A percentile compares a stretch with the other conserved stretches of the same genome.
These are phyloP conservation scores for Protobothrops mucrosquamatus DNA, from an alignment of 2,113 vertebrate species.

Conservation along the genomic window DNA sequence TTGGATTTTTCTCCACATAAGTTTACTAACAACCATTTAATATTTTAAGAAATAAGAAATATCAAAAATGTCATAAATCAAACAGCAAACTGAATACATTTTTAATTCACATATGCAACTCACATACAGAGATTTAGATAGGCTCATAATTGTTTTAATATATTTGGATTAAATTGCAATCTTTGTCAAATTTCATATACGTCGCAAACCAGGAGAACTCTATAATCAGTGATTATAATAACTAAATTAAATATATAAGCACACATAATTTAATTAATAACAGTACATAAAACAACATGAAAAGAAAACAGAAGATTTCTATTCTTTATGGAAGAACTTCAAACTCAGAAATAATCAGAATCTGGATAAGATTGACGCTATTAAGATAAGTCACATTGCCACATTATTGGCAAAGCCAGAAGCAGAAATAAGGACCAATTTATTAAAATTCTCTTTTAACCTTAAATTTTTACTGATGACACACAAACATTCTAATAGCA, in stretches of 20 bases:
- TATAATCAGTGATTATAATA: background rate
- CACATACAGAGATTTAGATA: background rate
- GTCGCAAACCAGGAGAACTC: background rate
- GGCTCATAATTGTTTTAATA: background rate
- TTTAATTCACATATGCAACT: background rate
- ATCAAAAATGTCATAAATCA: background rate
- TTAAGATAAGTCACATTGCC: background rate
- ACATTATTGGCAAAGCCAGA: background rate
- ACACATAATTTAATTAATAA: background rate
- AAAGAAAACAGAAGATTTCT: background rate
- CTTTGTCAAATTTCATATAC: background rate
- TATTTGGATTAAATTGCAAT: background rate
- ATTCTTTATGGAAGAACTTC: background rate
- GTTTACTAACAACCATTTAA: background rate
- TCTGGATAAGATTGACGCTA: background rate
- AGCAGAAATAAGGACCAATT: background rate
- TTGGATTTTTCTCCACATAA: background rate
- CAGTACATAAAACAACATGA: background rate
- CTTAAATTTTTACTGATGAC: background rate
- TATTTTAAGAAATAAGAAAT: background rate
- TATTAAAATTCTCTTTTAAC: background rate
- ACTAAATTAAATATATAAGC: background rate
- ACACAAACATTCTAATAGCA: background rate
- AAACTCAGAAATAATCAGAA: background rate
- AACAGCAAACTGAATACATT: background rate